These are phyloP conservation scores for Rhagologus leucostigma DNA, from an alignment of 2,113 vertebrate species.

Conservation along the genomic window DNA sequence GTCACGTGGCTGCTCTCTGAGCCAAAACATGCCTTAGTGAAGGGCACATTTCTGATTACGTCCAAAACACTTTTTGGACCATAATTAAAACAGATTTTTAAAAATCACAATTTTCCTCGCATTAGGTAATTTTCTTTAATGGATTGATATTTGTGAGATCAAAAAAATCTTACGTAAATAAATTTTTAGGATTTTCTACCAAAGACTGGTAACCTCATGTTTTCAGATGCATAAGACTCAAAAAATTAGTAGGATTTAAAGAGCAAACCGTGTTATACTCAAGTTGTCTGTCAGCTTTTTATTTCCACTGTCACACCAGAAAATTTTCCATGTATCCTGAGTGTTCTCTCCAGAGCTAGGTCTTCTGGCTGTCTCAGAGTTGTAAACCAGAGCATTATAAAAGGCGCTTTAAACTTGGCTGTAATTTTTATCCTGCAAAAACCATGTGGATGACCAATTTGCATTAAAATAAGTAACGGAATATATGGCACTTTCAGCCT, in stretches of 20 bases:
- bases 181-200: neutral
- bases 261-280: neutral
- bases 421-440: constrained; percentile 17
- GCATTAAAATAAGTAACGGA: constrained; percentile 10
- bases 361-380: neutral
- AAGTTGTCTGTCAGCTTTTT: neutral
- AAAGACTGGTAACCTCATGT: too few relatives aligned
- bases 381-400: constrained; percentile 28
- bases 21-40: neutral
- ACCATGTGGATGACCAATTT: constrained; percentile 1
- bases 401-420: constrained; percentile 35
- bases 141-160: neutral
- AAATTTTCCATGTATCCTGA: neutral
- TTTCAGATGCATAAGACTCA: neutral
- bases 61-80: neutral
- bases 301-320: neutral
- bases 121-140: neutral
- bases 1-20: neutral
- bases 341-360: neutral
- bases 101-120: accelerated
- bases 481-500: neutral
- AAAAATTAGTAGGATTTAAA: neutral
- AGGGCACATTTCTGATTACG: neutral
- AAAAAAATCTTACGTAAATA: neutral
- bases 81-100: neutral